phyloP scores from a whole-genome alignment of 2,113 vertebrate genomes.

The Phalacrocorax pelagicus region DNA sequence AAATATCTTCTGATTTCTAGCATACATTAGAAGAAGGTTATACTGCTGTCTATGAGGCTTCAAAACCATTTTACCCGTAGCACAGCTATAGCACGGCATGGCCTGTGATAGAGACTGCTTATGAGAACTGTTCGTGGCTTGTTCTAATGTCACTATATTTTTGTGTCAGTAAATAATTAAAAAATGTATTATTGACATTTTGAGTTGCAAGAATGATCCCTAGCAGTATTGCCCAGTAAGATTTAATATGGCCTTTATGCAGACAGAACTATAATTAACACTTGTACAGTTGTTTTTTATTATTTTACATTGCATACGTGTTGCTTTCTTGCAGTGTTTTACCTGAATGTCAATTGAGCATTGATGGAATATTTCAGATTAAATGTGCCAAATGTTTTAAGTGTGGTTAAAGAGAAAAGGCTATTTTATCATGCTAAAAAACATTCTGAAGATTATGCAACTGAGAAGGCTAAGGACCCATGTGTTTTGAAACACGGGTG shows the following conservation, averaged over 20 bases:
- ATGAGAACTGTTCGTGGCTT: background rate
- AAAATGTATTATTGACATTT: background rate
- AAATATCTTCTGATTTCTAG: background rate
- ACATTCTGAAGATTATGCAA: background rate
- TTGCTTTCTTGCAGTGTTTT: background rate
- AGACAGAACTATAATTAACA: background rate
- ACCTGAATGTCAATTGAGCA: background rate
- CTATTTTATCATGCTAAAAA: background rate
- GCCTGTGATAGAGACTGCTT: background rate
- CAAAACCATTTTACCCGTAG: background rate
- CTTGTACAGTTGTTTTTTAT: background rate
- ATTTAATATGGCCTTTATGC: background rate
- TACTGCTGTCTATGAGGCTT: background rate
- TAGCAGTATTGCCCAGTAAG: background rate
- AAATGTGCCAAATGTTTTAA: background rate
- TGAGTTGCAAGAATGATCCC: background rate
- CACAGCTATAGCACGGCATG: background rate
- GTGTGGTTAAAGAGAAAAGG: background rate
- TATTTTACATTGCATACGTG: background rate
- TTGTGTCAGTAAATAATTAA: background rate
- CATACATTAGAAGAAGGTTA: background rate
- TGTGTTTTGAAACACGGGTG: background rate
- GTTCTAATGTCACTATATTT: background rate
- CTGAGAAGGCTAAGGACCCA: background rate
- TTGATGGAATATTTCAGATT: background rate